A percentile compares a stretch with the other conserved stretches of the same genome.
Evolutionary conservation across 2,113 vertebrate species (phyloP).

Genomic region (Corvus cornix): DNA sequence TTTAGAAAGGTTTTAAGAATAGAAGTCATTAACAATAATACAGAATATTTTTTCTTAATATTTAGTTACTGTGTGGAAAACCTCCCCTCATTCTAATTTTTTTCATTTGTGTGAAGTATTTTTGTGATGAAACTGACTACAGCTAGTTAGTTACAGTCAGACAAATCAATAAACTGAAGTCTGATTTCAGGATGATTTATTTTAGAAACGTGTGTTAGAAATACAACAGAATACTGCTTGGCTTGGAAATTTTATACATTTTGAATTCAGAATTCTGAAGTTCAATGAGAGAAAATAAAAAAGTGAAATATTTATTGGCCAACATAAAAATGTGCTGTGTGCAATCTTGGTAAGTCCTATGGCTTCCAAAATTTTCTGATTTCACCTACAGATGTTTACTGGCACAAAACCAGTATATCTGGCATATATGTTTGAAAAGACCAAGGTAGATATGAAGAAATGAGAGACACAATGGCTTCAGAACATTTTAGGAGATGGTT

Average conservation of each 20-base stretch:
- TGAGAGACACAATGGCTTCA: background rate
- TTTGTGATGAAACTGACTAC: background rate
- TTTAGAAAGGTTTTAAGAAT: background rate
- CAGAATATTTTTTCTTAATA: background rate
- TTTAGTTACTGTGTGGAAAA: background rate
- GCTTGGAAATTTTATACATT: background rate
- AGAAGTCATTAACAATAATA: background rate
- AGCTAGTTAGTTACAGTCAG: background rate
- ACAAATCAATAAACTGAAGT: background rate
- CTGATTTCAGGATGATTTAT: background rate
- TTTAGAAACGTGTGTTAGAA: rapidly evolving
- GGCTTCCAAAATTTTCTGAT: background rate
- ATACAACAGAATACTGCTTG: background rate
- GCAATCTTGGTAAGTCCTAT: background rate
- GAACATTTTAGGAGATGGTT: background rate
- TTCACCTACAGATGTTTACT: background rate
- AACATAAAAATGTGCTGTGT: background rate
- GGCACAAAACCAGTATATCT: background rate
- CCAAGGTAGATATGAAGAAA: background rate
- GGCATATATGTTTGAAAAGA: background rate
- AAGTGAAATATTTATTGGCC: background rate
- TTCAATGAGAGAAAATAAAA: background rate
- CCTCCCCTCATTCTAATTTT: background rate
- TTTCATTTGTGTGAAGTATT: background rate
- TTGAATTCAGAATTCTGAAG: background rate